A percentile compares a stretch with the other conserved stretches of the same genome.
Conservation (phyloP, 1,140 invertebrate species). For the Archivesica marissinica region DNA sequence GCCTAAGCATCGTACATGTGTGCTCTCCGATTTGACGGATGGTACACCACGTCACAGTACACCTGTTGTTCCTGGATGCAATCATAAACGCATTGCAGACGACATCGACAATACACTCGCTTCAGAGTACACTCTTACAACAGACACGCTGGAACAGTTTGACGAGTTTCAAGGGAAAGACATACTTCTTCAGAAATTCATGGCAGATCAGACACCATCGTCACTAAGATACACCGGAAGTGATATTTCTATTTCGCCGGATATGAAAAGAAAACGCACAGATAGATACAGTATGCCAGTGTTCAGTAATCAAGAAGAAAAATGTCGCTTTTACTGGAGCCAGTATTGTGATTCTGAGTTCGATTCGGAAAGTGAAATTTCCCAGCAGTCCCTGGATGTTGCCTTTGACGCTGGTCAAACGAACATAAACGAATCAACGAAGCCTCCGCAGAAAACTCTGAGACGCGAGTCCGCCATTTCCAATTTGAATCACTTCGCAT, state of each 20-base stretch:
- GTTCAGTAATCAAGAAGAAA: constrained; percentile 31
- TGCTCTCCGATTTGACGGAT: neutral
- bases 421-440: neutral
- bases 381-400: neutral
- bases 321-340: constrained; percentile 37
- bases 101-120: constrained; percentile 10
- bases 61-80: neutral
- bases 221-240: neutral
- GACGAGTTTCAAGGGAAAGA: constrained; percentile 39
- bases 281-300: constrained; percentile 38
- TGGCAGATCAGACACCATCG: constrained; percentile 32
- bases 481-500: constrained; percentile 23
- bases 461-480: constrained; percentile 49
- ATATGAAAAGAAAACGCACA: constrained; percentile 1
- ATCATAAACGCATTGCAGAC: neutral
- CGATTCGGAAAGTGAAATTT: constrained; percentile 24
- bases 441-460: neutral
- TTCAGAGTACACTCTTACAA: neutral
- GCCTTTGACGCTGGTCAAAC: neutral
- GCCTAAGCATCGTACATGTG: neutral
- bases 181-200: constrained; percentile 55
- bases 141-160: neutral
- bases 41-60: constrained; percentile 50
- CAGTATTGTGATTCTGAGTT: constrained; percentile 28
- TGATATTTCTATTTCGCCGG: neutral